These are phyloP conservation scores for Antennarius maculatus DNA, from an alignment of 2,797 vertebrate species.

Conservation along the genomic window DNA sequence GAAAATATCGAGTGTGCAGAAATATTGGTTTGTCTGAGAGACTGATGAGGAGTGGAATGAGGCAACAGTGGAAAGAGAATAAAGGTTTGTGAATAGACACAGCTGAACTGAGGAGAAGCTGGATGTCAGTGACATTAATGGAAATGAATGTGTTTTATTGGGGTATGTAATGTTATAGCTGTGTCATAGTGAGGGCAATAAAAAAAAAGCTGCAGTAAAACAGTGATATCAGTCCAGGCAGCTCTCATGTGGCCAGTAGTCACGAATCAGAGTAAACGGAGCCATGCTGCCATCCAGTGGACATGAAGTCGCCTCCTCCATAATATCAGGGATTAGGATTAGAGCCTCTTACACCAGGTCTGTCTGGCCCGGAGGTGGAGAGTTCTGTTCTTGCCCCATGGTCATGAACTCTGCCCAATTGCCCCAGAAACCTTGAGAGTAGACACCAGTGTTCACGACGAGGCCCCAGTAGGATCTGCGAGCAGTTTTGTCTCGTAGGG, in stretches of 20 bases:
- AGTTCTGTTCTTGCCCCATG: slow-evolving; percentile 66
- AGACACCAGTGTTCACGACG: slow-evolving; percentile 86
- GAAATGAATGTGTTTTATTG: slow-evolving; percentile 25
- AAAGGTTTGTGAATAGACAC: slow-evolving; percentile 22
- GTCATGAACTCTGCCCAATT: slow-evolving; percentile 94
- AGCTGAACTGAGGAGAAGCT: slow-evolving; percentile 40
- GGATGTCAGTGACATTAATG: slow-evolving; percentile 34
- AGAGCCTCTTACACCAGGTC: slow-evolving; percentile 70
- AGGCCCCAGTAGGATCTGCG: slow-evolving; percentile 86
- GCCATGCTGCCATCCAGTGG: slow-evolving; percentile 73
- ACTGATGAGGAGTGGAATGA: slow-evolving; percentile 15
- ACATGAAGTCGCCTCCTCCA: slow-evolving; percentile 5
- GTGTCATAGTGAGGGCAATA: slow-evolving; percentile 35
- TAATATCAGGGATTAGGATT: not conserved
- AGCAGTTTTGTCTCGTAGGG: slow-evolving; percentile 86
- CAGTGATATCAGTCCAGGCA: slow-evolving; percentile 14
- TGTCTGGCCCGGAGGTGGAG: slow-evolving; percentile 23
- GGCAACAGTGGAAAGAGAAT: slow-evolving; percentile 13
- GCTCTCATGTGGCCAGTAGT: not conserved
- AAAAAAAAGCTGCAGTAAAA: slow-evolving; percentile 3
- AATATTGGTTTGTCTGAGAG: slow-evolving; percentile 10
- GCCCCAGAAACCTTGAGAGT: slow-evolving; percentile 85
- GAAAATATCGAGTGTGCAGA: slow-evolving; percentile 11
- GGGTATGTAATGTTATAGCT: slow-evolving; percentile 41
- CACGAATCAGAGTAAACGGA: slow-evolving; percentile 11